Base-by-base conservation (phyloP, 1,140 invertebrate species). In the Phymastichus coffea region DNA sequence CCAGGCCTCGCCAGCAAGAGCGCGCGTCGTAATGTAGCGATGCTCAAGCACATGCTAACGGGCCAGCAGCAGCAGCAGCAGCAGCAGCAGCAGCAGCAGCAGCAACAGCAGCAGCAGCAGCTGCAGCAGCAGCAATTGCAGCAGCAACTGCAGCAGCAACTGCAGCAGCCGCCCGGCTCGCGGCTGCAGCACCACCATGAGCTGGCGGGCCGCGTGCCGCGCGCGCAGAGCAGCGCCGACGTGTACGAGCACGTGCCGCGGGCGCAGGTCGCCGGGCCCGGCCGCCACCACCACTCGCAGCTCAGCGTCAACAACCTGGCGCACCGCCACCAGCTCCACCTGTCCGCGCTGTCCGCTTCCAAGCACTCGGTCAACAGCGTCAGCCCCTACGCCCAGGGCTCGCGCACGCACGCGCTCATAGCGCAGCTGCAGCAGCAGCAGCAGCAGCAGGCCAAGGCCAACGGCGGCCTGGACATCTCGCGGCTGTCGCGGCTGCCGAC, bases 291-390 rank as follows among this genome's bases (percentile, higher is more conserved):
- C 33, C 77, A 79, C 33, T 78, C 77, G 4, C 77, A 80, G 53
- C 63, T 77, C 15, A 79, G 77, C 63, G 74, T 79, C 10, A 78
- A 79, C 61, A 80, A 79, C 51, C 61, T 79, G 4, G 77, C 74
- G 2, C 83, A 77, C 41, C 73, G 81, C 38, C 75, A 74, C 52
- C 82, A 85, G 4, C 79, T 90, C 35, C 89, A 90, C 74, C 83
- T 90, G 17, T 88, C 87, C 25, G 86, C 87, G 3, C 74, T 89
- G 22, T 84, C 80, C 52, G 80, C 80, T 9, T 88, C 88, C 1
- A 89, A 89, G 70, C 88, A 90, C 66, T 89, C 88, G 14, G 82
- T 89, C n/a, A 86, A 86, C 33, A 86, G 85, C 25, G 83, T 81
- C 4, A 75, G 78, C 67, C 65, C 72, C 59, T 61, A 70, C 7